Percentiles rank a stretch among this genome's conserved stretches.
Evolutionary conservation across 1,140 invertebrate genomes (phyloP).

Genomic region (Drusus annulatus): DNA sequence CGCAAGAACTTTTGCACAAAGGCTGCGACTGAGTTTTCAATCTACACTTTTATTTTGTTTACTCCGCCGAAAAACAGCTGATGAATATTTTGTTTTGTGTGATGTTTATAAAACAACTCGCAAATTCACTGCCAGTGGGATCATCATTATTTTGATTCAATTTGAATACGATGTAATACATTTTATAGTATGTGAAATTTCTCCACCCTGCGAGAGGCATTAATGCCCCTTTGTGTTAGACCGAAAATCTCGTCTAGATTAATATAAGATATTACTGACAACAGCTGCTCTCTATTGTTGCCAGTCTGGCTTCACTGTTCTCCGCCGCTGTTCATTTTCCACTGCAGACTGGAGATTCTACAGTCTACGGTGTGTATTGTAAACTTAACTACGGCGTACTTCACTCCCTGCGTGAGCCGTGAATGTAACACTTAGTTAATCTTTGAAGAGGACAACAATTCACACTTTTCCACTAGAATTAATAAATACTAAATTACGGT

Average conservation of each 20-base stretch:
- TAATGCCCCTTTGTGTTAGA: constrained; percentile 16
- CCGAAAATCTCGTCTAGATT: constrained; percentile 22
- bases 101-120: too few species aligned
- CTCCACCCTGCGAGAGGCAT: not conserved
- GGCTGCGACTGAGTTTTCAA: too few species aligned
- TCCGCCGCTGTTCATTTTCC: not conserved
- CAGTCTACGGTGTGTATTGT: too few species aligned
- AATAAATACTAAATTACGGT: not conserved
- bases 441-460: constrained; percentile 18
- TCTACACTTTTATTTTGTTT: too few species aligned
- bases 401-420: not conserved
- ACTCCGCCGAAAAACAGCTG: too few species aligned
- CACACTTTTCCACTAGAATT: constrained; percentile 1
- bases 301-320: constrained; percentile 18
- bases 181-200: not conserved
- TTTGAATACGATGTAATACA: not conserved
- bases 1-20: too few species aligned
- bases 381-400: not conserved
- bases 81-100: too few species aligned
- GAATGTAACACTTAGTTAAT: constrained; percentile 27
- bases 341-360: not conserved
- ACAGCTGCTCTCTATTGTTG: constrained; percentile 26
- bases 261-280: constrained; percentile 28
- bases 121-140: too few species aligned
- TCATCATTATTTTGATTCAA: not conserved